Percentiles rank a stretch among this genome's conserved stretches.
phyloP scores from a whole-genome alignment of 2,888 invertebrate species.

The Apocheima hispidaria region DNA sequence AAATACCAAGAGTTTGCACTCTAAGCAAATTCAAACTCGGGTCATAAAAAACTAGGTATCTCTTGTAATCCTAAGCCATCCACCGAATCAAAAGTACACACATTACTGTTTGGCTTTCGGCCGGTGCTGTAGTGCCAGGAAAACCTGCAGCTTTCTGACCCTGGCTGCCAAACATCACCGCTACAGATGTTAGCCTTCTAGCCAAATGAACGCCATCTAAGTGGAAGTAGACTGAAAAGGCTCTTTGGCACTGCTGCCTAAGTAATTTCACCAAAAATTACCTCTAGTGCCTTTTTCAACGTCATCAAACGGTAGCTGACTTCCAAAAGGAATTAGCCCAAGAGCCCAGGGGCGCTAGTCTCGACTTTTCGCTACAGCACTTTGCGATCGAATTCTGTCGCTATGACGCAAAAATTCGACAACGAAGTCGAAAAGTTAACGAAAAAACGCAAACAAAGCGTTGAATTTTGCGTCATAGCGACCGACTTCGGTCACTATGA shows the following conservation, averaged over 20 bases:
- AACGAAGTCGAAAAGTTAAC: no score
- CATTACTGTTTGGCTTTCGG: slow-evolving; percentile 67
- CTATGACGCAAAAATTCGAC: no score
- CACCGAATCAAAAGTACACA: slow-evolving; percentile 58
- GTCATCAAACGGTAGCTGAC: neutral
- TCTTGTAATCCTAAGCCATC: slow-evolving; percentile 55
- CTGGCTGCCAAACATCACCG: slow-evolving; percentile 64
- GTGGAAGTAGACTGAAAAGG: slow-evolving; percentile 46
- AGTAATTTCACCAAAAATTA: slow-evolving; percentile 41
- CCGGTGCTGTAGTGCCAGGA: slow-evolving; percentile 63
- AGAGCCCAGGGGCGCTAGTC: no score
- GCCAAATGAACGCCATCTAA: slow-evolving; percentile 71
- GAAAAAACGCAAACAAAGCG: no score
- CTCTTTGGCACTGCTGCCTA: slow-evolving; percentile 60
- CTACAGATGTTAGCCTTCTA: slow-evolving; percentile 61
- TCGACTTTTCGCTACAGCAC: no score
- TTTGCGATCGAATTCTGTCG: no score
- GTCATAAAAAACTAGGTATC: slow-evolving; percentile 19
- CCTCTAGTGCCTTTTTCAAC: slow-evolving; percentile 30
- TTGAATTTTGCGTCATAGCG: no score
- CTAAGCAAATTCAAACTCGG: slow-evolving; percentile 27
- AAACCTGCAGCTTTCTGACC: slow-evolving; percentile 57
- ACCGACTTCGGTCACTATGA: no score
- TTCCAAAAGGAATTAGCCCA: slow-evolving; percentile 4
- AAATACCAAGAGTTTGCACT: slow-evolving; percentile 24